These are phyloP conservation scores for Orgyia antiqua DNA, from an alignment of 2,888 invertebrate genomes.

Conservation along the genomic window DNA sequence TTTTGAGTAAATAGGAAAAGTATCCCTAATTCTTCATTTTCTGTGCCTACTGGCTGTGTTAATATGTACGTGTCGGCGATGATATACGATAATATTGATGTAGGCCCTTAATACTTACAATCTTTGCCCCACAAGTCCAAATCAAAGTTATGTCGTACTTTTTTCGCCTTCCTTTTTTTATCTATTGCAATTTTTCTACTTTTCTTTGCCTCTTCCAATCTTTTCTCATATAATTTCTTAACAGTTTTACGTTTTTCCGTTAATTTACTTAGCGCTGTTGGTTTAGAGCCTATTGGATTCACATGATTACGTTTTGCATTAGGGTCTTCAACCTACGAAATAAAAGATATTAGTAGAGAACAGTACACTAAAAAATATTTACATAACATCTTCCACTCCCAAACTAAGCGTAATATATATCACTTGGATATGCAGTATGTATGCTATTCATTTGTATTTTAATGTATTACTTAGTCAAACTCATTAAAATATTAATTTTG, in stretches of 20 bases:
- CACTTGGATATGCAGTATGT: no score
- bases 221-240: slow-evolving; percentile 73
- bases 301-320: slow-evolving; percentile 75
- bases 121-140: slow-evolving; percentile 83
- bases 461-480: no score
- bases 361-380: neutral
- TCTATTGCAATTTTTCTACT: slow-evolving; percentile 59
- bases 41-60: no score
- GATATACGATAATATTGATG: no score
- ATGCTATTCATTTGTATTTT: no score
- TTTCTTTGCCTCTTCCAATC: slow-evolving; percentile 64
- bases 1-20: no score
- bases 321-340: slow-evolving; percentile 80
- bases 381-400: no score
- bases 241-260: slow-evolving; percentile 56
- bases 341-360: slow-evolving; percentile 3
- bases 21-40: no score
- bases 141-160: slow-evolving; percentile 71
- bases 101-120: slow-evolving; percentile 59
- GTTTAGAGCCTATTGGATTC: slow-evolving; percentile 51
- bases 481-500: no score
- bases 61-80: no score
- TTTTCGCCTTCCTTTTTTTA: slow-evolving; percentile 56
- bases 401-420: no score
- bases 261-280: slow-evolving; percentile 65